Base-by-base conservation (phyloP, 2,888 invertebrate genomes). In the Cetonia aurata region DNA sequence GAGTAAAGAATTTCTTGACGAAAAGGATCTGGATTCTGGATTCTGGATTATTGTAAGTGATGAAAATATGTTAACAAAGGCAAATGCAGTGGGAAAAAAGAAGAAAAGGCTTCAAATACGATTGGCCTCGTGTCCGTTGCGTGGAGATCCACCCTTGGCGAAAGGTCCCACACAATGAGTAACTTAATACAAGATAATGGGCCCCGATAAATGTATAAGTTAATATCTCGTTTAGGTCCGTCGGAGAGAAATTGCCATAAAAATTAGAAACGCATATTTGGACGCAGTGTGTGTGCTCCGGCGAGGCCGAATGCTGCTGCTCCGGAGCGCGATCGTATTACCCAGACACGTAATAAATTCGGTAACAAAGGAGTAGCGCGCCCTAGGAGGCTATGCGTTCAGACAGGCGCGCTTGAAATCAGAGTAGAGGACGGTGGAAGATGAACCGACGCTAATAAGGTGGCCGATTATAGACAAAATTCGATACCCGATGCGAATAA, bases 381-480 rank as follows among this genome's bases (percentile, higher is more conserved):
- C 13, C 6, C 74, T 70, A 74, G 76, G 73, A 75, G 75, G 74
- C 77, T 71, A 74, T 73, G 74, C 70, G 73, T 71, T 78, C 79
- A 77, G 79, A 78, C 78, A 78, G 74, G 77, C 78, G 78, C 79
- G 78, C 74, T 75, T 79, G 81, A 81, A 80, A 81, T 80, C 75
- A 79, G 81, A 80, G 80, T 74, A 76, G 75, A 25, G 25, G 25
- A 77, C 75, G 75, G 33, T 78, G 80, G 80, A 80, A 82, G 82
- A 82, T 73, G 81, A 82, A 78, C 79, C 80, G 78, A 75, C 78
- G 80, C 80, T 82, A 82, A 82, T 82, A 82, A 80, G 82, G 81
- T 81, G 81, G 80, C 80, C 81, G 81, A 83, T 82, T 82, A 82
- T 80, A 81, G 81, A 77, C 79, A 79, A 78, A 82, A 81, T 81